Conservation (phyloP, 2,888 invertebrate species). For the Spilosoma lubricipeda region DNA sequence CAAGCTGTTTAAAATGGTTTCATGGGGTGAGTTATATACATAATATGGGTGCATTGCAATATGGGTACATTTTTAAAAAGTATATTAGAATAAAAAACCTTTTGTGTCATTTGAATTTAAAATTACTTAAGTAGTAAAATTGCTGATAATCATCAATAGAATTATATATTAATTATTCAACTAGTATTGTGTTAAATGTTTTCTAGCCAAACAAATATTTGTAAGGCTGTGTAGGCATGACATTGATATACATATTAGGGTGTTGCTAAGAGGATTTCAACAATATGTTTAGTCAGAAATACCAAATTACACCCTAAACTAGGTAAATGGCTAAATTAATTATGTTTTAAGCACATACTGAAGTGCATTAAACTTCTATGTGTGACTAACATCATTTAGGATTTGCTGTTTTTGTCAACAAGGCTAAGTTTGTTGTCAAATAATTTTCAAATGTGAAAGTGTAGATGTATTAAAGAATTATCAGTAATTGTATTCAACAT, state of each 20-base stretch:
- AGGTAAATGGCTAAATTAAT: slow-evolving; percentile 70
- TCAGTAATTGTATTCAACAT: slow-evolving; percentile 79
- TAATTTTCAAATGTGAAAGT: slow-evolving; percentile 80
- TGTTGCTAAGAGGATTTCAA: slow-evolving; percentile 64
- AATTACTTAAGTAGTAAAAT: slow-evolving; percentile 55
- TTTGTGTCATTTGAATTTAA: slow-evolving; percentile 53
- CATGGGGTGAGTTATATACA: slow-evolving; percentile 51
- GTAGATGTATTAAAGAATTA: slow-evolving; percentile 81
- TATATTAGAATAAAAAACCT: slow-evolving; percentile 45
- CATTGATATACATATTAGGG: slow-evolving; percentile 63
- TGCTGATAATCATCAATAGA: slow-evolving; percentile 57
- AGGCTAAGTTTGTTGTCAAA: slow-evolving; percentile 78
- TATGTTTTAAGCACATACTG: slow-evolving; percentile 63
- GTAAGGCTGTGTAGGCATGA: slow-evolving; percentile 59
- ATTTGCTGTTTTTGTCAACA: slow-evolving; percentile 72
- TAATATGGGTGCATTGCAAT: slow-evolving; percentile 77
- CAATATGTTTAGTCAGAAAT: slow-evolving; percentile 64
- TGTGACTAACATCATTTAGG: slow-evolving; percentile 73
- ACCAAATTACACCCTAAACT: slow-evolving; percentile 71
- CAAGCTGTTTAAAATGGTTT: slow-evolving; percentile 57
- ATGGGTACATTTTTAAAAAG: slow-evolving; percentile 56
- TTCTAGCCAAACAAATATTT: slow-evolving; percentile 56
- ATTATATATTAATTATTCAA: slow-evolving; percentile 67
- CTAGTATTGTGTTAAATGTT: slow-evolving; percentile 63
- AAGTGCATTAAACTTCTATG: slow-evolving; percentile 70